Evolutionary conservation across 1,140 invertebrate species (phyloP), one percentile per base, ranked within the genome.

Genomic region (Ladona fulva): DNA sequence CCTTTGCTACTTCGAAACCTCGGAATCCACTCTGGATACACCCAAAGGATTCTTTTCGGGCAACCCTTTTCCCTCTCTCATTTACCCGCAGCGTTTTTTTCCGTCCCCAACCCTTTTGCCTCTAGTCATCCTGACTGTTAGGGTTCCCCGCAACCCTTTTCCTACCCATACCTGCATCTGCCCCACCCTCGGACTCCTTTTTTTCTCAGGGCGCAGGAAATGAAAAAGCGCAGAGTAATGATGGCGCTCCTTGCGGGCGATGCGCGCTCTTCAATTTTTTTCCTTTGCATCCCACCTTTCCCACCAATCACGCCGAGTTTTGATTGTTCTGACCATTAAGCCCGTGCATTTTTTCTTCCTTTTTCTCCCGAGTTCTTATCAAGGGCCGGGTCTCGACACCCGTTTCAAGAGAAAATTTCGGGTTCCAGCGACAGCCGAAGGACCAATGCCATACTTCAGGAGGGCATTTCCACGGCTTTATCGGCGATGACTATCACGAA

Each of bases 281-380:
- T 52, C 44, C 19, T 52, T 52, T 52, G 10, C 44, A 11, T 66
- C 14, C 52, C 3, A 66, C 52, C 12, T 66, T 66, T 66, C 14
- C 52, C 52, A 22, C 12, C 52, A 52, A 52, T 52, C 44, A 52
- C 44, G 44, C 52, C 16, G 52, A 16, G 14, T 6, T 66, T 66
- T 66, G 52, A 66, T 66, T 66, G 52, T 66, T 66, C 52, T 66
- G 52, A 66, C 52, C 52, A 66, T 66, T 66, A 66, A 66, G 52
- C 3, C 1, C 52, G 14, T 12, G 14, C 52, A 19, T 66, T 66
- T 22, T 66, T 66, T 66, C 52, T 12, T 12, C 14, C 52, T 52
- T 52, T 52, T 19, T 19, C 10, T 52, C 44, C 44, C 19, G 44
- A 52, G 44, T 10, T n/a, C 44, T 66, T 66, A 66, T 66, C 52